Evolutionary conservation across 2,797 vertebrate genomes (phyloP).

Genomic region (Gallinago stenura): DNA sequence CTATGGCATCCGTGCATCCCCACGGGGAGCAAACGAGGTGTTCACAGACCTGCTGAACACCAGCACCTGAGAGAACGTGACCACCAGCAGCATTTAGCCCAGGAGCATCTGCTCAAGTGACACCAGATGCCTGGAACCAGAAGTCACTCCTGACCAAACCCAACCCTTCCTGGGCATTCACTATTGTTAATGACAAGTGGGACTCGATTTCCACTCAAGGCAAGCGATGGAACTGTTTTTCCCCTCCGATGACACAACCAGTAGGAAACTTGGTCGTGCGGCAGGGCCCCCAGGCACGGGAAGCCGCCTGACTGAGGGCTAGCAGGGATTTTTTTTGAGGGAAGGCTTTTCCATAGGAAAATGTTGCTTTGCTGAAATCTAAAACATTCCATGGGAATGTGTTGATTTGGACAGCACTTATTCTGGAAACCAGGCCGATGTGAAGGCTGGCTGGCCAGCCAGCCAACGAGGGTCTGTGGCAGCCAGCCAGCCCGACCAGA

Average conservation of each 20-base stretch:
- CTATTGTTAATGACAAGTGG: neutral
- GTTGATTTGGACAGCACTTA: neutral
- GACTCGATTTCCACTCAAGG: neutral
- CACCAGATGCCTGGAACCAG: neutral
- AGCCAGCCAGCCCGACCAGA: neutral
- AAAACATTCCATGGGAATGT: constrained; percentile 11
- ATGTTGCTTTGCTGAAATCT: constrained; percentile 24
- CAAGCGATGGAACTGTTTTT: neutral
- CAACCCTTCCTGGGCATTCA: fast-evolving
- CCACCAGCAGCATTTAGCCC: neutral
- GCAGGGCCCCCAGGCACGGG: neutral
- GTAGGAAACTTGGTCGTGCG: neutral
- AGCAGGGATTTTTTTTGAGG: neutral
- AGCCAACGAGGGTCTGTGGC: neutral
- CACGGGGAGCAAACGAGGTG: neutral
- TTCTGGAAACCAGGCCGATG: neutral
- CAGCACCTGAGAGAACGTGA: neutral
- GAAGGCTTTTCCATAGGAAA: constrained; percentile 13
- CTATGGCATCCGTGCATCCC: neutral
- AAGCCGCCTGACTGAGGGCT: neutral
- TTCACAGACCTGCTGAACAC: neutral
- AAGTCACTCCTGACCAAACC: neutral
- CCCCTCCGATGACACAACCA: neutral
- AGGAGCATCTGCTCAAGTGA: neutral
- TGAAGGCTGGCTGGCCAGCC: neutral